A percentile compares a stretch with the other conserved stretches of the same genome.
These are phyloP conservation scores for Neolamprologus variostigma DNA, from an alignment of 2,113 vertebrate genomes.

Conservation along the genomic window DNA sequence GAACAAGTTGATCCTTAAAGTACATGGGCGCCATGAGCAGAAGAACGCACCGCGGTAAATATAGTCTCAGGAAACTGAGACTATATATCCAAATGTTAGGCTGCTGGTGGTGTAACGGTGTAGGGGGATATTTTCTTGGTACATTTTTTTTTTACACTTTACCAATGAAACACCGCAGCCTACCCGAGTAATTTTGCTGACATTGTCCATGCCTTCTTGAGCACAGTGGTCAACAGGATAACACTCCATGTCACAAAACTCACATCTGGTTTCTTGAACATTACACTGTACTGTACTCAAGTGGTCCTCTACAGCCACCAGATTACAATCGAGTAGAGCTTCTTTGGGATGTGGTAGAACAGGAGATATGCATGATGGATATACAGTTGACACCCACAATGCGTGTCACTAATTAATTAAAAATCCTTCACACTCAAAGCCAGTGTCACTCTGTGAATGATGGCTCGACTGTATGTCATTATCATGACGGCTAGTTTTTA, in stretches of 20 bases:
- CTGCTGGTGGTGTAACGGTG: neutral
- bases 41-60: neutral
- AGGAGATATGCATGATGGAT: neutral
- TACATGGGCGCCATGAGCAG: neutral
- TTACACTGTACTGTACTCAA: neutral
- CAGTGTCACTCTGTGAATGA: slow-evolving; percentile 20
- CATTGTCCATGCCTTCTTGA: neutral
- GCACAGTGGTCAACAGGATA: neutral
- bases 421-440: neutral
- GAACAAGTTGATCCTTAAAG: neutral
- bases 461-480: slow-evolving; percentile 9
- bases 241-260: neutral
- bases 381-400: neutral
- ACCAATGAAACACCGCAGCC: neutral
- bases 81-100: neutral
- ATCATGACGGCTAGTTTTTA: neutral
- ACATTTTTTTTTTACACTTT: neutral
- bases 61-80: neutral
- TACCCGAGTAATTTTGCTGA: neutral
- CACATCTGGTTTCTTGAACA: neutral
- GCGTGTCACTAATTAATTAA: slow-evolving; percentile 10
- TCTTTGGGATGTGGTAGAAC: neutral
- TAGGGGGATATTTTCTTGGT: neutral
- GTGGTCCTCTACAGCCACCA: neutral
- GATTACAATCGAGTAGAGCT: neutral